Conservation (phyloP, 2,113 vertebrate species). For the Melanocharis versteri region DNA sequence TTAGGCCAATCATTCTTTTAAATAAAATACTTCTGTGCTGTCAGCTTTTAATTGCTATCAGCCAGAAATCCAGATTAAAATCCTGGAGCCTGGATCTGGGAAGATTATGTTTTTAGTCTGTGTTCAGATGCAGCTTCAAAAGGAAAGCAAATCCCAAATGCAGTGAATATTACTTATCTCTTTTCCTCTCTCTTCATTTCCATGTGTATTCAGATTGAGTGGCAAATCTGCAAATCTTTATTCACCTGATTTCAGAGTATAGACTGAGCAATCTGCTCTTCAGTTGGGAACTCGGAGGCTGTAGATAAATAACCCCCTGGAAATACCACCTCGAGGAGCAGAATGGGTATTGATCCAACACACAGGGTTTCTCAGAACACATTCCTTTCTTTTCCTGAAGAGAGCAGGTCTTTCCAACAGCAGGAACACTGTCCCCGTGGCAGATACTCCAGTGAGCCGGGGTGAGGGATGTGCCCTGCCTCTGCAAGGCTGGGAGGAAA, state of each 20-base stretch:
- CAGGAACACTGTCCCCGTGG: neutral
- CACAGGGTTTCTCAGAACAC: neutral
- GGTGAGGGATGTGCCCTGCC: neutral
- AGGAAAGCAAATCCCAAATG: constrained; percentile 30
- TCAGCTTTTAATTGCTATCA: constrained; percentile 51
- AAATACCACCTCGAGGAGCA: neutral
- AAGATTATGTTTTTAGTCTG: constrained; percentile 26
- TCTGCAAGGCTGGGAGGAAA: neutral
- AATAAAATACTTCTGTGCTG: constrained; percentile 21
- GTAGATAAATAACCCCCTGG: constrained; percentile 4
- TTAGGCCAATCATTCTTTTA: constrained; percentile 34
- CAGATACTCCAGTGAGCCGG: neutral
- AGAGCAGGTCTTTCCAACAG: neutral
- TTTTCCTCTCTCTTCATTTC: neutral
- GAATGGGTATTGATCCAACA: neutral
- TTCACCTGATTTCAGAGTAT: neutral
- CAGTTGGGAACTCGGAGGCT: neutral
- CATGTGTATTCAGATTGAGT: neutral
- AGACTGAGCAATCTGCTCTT: constrained; percentile 15
- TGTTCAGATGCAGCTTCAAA: constrained; percentile 34
- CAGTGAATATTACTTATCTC: neutral
- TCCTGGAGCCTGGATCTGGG: constrained; percentile 23
- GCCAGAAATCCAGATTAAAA: constrained; percentile 53
- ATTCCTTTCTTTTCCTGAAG: neutral
- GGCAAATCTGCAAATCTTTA: constrained; percentile 22